A percentile compares a stretch with the other conserved stretches of the same genome.
Conservation (phyloP, 2,797 vertebrate species). For the Falco columbarius region DNA sequence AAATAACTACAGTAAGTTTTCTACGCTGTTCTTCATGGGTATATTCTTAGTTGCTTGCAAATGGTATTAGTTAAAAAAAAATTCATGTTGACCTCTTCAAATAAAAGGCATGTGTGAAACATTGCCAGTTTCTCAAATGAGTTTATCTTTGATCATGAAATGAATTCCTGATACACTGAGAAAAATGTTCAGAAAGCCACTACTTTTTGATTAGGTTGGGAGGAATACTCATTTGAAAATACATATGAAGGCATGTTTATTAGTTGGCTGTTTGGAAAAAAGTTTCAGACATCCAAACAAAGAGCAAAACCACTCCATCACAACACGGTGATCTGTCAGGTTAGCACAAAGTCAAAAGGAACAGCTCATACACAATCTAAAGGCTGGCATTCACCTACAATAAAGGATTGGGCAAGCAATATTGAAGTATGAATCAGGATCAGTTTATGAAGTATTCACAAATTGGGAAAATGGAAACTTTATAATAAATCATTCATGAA, state of each 20-base stretch:
- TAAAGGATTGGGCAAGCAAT: neutral
- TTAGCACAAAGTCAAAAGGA: neutral
- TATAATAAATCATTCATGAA: neutral
- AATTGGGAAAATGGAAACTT: neutral
- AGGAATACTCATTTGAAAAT: neutral
- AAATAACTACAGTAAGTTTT: neutral
- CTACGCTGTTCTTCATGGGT: neutral
- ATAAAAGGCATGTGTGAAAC: neutral
- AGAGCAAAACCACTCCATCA: neutral
- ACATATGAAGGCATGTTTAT: neutral
- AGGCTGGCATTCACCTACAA: neutral
- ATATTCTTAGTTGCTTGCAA: neutral
- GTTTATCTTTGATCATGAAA: neutral
- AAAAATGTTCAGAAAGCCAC: neutral
- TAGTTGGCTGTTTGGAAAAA: neutral
- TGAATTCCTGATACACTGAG: neutral
- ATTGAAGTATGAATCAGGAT: neutral
- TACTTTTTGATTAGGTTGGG: neutral
- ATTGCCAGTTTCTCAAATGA: neutral
- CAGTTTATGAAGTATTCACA: neutral
- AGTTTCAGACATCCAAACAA: neutral
- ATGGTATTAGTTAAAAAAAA: neutral
- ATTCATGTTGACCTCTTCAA: neutral
- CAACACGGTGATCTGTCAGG: neutral
- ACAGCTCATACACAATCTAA: neutral